Evolutionary conservation across 2,113 vertebrate genomes (phyloP).

Genomic region (Oceanodroma tethys): DNA sequence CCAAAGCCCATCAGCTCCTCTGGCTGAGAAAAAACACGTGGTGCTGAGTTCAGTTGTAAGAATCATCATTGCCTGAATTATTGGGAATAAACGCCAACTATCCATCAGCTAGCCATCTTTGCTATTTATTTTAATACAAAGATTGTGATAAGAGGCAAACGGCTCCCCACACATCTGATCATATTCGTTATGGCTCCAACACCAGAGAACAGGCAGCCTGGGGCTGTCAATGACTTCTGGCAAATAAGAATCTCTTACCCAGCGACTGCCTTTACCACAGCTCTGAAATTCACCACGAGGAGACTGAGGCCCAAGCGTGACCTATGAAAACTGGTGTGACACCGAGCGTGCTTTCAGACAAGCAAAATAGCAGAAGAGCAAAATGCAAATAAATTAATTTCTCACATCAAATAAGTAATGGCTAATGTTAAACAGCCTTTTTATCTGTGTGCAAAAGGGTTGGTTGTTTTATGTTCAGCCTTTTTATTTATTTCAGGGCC

Average conservation of each 20-base stretch:
- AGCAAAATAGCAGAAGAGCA: neutral
- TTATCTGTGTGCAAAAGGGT: neutral
- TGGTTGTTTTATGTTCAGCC: neutral
- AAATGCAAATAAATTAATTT: conserved; percentile 50
- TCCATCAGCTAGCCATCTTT: neutral
- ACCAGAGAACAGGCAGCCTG: neutral
- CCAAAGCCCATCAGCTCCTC: neutral
- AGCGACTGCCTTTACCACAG: neutral
- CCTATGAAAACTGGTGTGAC: neutral
- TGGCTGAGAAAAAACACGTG: neutral
- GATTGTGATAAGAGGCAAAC: neutral
- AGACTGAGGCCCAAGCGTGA: neutral
- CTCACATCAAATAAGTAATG: conserved; percentile 34
- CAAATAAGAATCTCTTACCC: neutral
- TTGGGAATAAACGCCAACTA: neutral
- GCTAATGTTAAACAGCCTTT: conserved; percentile 19
- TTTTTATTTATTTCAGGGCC: neutral
- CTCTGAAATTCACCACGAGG: neutral
- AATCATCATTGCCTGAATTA: neutral
- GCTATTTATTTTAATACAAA: neutral
- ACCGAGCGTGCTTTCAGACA: neutral
- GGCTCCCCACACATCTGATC: neutral
- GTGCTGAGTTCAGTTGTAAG: neutral
- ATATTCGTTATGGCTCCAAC: neutral
- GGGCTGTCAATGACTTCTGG: neutral